Evolutionary conservation across 2,888 invertebrate genomes (phyloP).

Genomic region (Saturnia pavonia): DNA sequence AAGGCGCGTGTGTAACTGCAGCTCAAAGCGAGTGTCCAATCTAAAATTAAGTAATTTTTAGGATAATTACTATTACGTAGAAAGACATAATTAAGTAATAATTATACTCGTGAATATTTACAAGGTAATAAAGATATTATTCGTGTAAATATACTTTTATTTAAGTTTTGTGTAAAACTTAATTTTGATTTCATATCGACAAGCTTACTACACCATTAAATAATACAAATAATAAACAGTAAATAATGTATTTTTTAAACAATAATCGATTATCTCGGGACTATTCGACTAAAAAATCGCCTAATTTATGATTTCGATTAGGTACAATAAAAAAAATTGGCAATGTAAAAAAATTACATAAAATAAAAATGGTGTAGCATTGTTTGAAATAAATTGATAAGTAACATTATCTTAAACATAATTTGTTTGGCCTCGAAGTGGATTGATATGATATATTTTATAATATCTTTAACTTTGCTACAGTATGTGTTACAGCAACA

Average conservation of each 20-base stretch:
- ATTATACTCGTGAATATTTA: constrained; percentile 68
- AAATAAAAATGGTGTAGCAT: not conserved
- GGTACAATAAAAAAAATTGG: not conserved
- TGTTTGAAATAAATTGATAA: not conserved
- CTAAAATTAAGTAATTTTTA: constrained; percentile 48
- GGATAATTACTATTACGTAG: constrained; percentile 39
- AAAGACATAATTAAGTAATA: constrained; percentile 68
- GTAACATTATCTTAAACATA: not conserved
- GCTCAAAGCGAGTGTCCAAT: constrained; percentile 77
- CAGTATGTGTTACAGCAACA: not conserved
- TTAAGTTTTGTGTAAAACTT: constrained; percentile 27
- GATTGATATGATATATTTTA: not conserved
- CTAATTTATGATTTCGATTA: not conserved
- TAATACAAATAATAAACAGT: too few relatives aligned
- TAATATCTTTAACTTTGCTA: not conserved
- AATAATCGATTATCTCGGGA: not conserved
- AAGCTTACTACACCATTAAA: not conserved
- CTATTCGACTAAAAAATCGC: not conserved
- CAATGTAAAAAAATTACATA: not conserved
- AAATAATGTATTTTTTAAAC: not conserved
- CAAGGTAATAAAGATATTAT: constrained; percentile 70
- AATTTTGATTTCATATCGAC: constrained; percentile 33
- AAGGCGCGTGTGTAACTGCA: constrained; percentile 39
- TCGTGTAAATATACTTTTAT: constrained; percentile 59
- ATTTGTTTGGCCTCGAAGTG: not conserved